phyloP scores from a whole-genome alignment of 1,140 invertebrate species.

The Acyrthosiphon pisum region DNA sequence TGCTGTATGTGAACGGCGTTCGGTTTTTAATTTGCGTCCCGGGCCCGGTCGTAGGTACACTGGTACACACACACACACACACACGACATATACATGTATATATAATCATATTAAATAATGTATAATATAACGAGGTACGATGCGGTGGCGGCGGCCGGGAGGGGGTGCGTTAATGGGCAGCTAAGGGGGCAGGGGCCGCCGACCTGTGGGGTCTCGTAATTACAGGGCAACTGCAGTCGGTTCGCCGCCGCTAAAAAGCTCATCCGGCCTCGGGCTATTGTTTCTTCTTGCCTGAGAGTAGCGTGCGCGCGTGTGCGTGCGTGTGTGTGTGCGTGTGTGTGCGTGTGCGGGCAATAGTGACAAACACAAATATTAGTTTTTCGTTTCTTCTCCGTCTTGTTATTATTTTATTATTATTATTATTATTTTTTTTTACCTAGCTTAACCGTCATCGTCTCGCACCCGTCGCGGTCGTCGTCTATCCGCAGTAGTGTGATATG shows the following conservation, averaged over 20 bases:
- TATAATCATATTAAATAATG: slow-evolving; percentile 13
- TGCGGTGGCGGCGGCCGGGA: background rate
- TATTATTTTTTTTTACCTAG: background rate
- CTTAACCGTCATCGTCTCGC: background rate
- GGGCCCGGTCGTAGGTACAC: background rate
- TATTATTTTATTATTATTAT: slow-evolving; percentile 24
- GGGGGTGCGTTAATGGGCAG: slow-evolving; percentile 24
- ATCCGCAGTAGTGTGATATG: background rate
- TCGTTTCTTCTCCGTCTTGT: slow-evolving; percentile 16
- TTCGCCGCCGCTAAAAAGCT: slow-evolving; percentile 46
- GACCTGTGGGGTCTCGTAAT: slow-evolving; percentile 48
- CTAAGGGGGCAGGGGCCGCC: slow-evolving; percentile 46
- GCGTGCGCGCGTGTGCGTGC: background rate
- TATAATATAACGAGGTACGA: slow-evolving; percentile 1
- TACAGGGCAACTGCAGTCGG: slow-evolving; percentile 33
- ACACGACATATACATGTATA: background rate
- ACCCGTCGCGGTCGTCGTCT: background rate
- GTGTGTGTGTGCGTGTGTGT: background rate
- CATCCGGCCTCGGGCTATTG: slow-evolving; percentile 51
- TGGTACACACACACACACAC: too few relatives aligned
- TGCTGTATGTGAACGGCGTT: background rate
- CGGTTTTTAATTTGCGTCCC: slow-evolving; percentile 25
- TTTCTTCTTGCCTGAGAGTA: background rate
- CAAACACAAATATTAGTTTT: slow-evolving; percentile 51
- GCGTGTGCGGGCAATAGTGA: background rate